Percentiles rank a stretch among this genome's conserved stretches.
Conservation (phyloP, 2,888 invertebrate species). For the Timandra comae region DNA sequence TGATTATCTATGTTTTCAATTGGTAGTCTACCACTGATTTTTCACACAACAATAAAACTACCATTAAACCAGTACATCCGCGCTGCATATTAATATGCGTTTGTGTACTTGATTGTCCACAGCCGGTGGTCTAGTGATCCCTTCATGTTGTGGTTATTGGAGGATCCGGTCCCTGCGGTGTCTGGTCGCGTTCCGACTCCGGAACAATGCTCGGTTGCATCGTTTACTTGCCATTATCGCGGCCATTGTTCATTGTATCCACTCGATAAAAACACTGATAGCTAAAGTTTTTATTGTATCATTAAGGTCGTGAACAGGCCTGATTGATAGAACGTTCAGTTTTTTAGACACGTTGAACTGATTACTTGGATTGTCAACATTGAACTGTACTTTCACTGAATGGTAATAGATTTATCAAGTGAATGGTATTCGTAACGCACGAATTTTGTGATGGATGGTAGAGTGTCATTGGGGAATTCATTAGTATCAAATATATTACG, state of each 20-base stretch:
- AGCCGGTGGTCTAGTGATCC: slow-evolving; percentile 13
- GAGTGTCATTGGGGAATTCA: no score
- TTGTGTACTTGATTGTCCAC: neutral
- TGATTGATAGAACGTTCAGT: neutral
- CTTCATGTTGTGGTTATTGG: slow-evolving; percentile 35
- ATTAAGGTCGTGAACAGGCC: neutral
- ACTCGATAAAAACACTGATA: slow-evolving; percentile 6
- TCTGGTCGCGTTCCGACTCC: slow-evolving; percentile 9
- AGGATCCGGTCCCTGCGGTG: slow-evolving; percentile 29
- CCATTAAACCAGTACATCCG: no score
- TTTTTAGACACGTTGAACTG: no score
- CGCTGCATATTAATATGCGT: no score
- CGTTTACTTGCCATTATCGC: slow-evolving; percentile 10
- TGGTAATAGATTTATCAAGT: neutral
- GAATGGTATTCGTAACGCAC: no score
- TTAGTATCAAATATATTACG: no score
- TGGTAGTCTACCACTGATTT: no score
- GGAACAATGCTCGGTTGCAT: slow-evolving; percentile 11
- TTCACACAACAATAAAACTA: neutral
- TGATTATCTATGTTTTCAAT: no score
- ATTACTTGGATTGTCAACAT: no score
- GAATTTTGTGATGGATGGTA: no score
- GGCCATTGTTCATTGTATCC: slow-evolving; percentile 20
- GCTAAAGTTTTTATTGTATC: slow-evolving; percentile 8
- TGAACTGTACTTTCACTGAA: neutral